Evolutionary conservation across 1,140 invertebrate genomes (phyloP).

Genomic region (Rhyacophila brunnea): DNA sequence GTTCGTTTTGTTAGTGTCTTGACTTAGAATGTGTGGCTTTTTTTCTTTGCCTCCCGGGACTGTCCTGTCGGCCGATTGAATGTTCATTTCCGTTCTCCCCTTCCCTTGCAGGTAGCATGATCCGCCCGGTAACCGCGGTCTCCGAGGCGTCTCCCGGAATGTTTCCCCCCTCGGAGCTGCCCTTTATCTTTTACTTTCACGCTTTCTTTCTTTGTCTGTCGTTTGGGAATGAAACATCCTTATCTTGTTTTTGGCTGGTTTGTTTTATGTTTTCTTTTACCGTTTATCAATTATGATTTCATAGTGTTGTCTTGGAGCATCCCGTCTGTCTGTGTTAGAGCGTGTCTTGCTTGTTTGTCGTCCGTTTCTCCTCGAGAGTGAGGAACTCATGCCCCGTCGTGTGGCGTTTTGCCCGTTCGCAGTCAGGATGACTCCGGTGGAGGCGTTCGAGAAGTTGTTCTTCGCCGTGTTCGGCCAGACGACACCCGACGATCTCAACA

Average conservation of each 20-base stretch:
- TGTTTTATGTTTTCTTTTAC: constrained; percentile 17
- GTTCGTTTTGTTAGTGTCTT: constrained; percentile 23
- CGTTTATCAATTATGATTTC: constrained; percentile 12
- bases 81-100: constrained; percentile 19
- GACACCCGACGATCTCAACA: constrained; percentile 80
- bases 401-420: constrained; percentile 39
- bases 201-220: constrained; percentile 14
- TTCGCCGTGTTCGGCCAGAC: constrained; percentile 97
- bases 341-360: constrained; percentile 27
- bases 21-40: constrained; percentile 31
- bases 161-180: constrained; percentile 26
- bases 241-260: constrained; percentile 24
- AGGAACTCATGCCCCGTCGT: constrained; percentile 30
- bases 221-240: constrained; percentile 18
- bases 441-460: constrained; percentile 95
- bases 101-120: constrained; percentile 34
- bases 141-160: no score
- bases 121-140: neutral
- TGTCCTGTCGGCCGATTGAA: constrained; percentile 7
- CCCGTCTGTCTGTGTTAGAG: constrained; percentile 20
- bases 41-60: constrained; percentile 6
- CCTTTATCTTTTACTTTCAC: constrained; percentile 23
- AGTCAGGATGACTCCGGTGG: constrained; percentile 82
- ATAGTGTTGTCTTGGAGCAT: no score
- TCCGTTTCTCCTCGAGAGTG: constrained; percentile 29